phyloP scores from a whole-genome alignment of 2,888 invertebrate species.

The Lycaena phlaeas region DNA sequence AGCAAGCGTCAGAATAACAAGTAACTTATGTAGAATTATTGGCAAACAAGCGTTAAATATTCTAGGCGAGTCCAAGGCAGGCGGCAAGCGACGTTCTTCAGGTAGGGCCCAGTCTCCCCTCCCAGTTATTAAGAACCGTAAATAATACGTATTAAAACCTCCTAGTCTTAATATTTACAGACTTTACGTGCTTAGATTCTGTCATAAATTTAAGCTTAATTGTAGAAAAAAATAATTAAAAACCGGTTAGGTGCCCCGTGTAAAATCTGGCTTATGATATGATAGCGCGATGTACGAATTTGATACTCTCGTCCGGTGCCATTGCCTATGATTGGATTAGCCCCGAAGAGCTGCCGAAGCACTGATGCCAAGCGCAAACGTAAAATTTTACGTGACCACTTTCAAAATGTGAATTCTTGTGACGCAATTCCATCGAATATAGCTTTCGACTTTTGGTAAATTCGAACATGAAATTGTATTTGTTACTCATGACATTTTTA shows the following conservation, averaged over 20 bases:
- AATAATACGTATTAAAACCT: conserved; percentile 63
- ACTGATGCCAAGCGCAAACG: conserved; percentile 58
- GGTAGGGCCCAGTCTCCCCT: conserved; percentile 20
- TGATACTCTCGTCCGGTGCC: conserved; percentile 55
- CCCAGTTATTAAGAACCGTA: conserved; percentile 59
- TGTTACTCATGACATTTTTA: no score
- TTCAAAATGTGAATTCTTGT: conserved; percentile 55
- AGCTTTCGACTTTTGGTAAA: conserved; percentile 1
- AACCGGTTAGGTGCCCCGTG: background rate
- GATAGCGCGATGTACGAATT: conserved; percentile 44
- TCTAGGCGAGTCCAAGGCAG: conserved; percentile 42
- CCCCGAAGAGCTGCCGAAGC: conserved; percentile 55
- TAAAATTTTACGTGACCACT: conserved; percentile 72
- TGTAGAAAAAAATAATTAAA: conserved; percentile 21
- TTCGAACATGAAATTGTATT: background rate
- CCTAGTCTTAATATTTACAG: conserved; percentile 50
- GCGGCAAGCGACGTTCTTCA: conserved; percentile 26
- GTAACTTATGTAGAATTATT: conserved; percentile 33
- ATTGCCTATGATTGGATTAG: conserved; percentile 68
- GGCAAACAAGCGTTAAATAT: conserved; percentile 50
- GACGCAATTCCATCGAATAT: conserved; percentile 41
- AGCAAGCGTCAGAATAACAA: conserved; percentile 14
- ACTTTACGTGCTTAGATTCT: conserved; percentile 43
- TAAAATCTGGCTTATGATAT: conserved; percentile 2
- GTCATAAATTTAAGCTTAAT: conserved; percentile 11